These are phyloP conservation scores for Gymnothorax javanicus DNA, from an alignment of 2,797 vertebrate genomes.

Conservation along the genomic window DNA sequence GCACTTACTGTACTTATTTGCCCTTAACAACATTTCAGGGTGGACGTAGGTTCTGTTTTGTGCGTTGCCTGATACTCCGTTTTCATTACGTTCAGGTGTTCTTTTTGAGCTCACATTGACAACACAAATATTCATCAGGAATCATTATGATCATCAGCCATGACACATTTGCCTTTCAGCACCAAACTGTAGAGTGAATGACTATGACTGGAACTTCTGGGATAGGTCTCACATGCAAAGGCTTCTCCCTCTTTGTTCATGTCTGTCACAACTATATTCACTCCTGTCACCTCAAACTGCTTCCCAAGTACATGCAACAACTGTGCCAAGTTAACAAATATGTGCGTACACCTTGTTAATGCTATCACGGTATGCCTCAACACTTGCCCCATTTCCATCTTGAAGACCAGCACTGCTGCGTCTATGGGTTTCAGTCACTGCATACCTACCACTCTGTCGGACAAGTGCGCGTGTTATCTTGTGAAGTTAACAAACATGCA, in stretches of 20 bases:
- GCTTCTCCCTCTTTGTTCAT: not conserved
- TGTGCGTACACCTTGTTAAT: not conserved
- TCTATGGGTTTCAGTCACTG: not conserved
- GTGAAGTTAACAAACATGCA: conserved; percentile 4
- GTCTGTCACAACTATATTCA: not conserved
- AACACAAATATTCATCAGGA: not conserved
- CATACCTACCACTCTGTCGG: not conserved
- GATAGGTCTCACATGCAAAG: not conserved
- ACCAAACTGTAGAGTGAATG: not conserved
- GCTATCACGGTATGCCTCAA: not conserved
- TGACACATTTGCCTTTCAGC: not conserved
- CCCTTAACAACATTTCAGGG: not conserved
- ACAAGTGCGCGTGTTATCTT: not conserved
- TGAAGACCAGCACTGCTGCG: not conserved
- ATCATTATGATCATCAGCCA: not conserved
- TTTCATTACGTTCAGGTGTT: not conserved
- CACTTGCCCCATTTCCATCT: not conserved
- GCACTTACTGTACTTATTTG: not conserved
- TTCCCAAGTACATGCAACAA: not conserved
- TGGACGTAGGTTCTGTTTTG: not conserved
- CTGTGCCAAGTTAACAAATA: conserved; percentile 1
- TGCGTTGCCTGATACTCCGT: not conserved
- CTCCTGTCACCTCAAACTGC: conserved; percentile 6
- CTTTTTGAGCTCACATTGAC: not conserved
- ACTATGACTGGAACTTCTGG: not conserved